A percentile compares a stretch with the other conserved stretches of the same genome.
phyloP scores from a whole-genome alignment of 2,113 vertebrate genomes.

The Sterrhoptilus dennistouni region DNA sequence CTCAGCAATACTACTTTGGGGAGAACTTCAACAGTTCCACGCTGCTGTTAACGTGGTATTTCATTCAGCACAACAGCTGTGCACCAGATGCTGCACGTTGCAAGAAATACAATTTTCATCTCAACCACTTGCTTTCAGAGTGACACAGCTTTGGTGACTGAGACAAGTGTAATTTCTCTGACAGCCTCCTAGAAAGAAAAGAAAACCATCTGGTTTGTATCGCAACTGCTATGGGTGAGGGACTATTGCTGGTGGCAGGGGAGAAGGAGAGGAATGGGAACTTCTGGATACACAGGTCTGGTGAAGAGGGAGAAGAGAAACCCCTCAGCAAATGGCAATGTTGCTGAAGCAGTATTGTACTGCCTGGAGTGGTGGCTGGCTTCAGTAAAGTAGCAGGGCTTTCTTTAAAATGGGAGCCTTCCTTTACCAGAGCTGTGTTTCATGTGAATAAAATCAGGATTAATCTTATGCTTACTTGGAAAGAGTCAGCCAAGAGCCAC shows the following conservation, averaged over 20 bases:
- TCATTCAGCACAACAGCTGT: slow-evolving; percentile 68
- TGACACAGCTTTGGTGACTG: neutral
- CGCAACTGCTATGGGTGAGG: neutral
- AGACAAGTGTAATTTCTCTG: slow-evolving; percentile 35
- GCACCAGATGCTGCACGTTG: slow-evolving; percentile 68
- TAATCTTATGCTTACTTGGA: neutral
- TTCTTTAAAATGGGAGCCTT: neutral
- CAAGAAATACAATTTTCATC: slow-evolving; percentile 41
- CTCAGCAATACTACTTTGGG: slow-evolving; percentile 49
- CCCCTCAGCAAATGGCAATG: neutral
- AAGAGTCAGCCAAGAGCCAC: neutral
- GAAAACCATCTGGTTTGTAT: neutral
- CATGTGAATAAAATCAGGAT: neutral
- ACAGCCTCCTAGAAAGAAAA: slow-evolving; percentile 36
- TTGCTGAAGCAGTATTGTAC: neutral
- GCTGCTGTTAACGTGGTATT: slow-evolving; percentile 49
- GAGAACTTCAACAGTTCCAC: slow-evolving; percentile 35
- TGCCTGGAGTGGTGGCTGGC: neutral
- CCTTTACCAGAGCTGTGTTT: neutral
- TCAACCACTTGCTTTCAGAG: slow-evolving; percentile 34
- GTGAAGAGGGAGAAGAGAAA: neutral
- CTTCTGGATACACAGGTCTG: neutral
- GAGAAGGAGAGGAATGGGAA: neutral
- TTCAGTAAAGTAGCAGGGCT: neutral
- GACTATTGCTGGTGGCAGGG: neutral